Base-by-base conservation (phyloP, 1,140 invertebrate species). In the Oppia nitens region DNA sequence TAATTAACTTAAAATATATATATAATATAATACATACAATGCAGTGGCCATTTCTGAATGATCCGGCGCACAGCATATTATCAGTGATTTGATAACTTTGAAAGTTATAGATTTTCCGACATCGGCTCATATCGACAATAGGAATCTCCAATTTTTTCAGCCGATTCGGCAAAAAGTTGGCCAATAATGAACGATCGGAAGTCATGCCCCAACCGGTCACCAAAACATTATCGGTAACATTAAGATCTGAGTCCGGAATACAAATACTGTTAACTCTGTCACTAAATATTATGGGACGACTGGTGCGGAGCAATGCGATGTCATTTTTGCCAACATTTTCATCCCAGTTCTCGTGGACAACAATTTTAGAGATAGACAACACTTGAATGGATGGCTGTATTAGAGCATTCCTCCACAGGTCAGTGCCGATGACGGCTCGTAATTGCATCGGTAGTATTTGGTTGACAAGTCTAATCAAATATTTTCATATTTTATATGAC, bases 191-290 rank as follows among this genome's bases (percentile, higher is more conserved):
- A 29, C 32, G 27, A n/a, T 57, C 56, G 2, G 45, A 49, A 11
- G 56, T 57, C n/a, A 49, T 48, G 6, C 56, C 56, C 27, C 48
- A 57, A 27, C 56, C 56, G 23, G 56, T 25, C 29, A 57, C 45
- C 1, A 17, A 2, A 24, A 27, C 25, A 1, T 47, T 47, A 52
- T 12, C 24, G 17, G 12, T 3, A 2, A 50, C 2, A 24, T 40
- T 29, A 25, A 27, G 27, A 27, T 57, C 21, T 9, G 4, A 6
- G 1, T 57, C 25, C 6, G 56, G 40, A 17, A 57, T 24, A 52
- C 56, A 57, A 23, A 57, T 57, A 20, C 45, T 45, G n/a, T 24
- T 45, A 11, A 24, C 56, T 12, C 47, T 24, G 3, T 57, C 50
- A 25, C 50, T 57, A 23, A 57, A 57, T 17, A 27, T 14, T 14